Conservation (phyloP, 2,113 vertebrate genomes). For the Danionella cerebrum region DNA sequence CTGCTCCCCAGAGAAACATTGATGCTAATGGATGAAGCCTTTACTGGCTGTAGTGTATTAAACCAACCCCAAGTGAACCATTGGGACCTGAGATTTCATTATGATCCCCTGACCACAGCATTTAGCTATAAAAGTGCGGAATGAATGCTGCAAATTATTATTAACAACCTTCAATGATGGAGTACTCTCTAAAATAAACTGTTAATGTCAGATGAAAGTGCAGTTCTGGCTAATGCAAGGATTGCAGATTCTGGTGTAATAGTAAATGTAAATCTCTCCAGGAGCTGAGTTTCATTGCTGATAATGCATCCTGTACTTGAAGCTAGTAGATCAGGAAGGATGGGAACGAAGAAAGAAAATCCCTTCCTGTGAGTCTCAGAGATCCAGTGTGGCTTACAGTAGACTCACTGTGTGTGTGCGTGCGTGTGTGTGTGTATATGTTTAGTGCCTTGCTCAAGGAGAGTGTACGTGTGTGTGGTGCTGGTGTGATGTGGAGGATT, state of each 20-base stretch:
- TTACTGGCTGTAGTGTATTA: constrained; percentile 28
- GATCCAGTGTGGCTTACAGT: background rate
- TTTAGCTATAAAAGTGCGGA: background rate
- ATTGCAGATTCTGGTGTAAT: background rate
- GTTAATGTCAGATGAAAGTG: background rate
- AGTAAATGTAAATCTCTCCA: constrained; percentile 2
- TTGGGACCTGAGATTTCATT: background rate
- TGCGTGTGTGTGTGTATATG: constrained; percentile 19
- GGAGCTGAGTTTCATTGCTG: background rate
- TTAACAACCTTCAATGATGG: background rate
- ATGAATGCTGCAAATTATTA: background rate
- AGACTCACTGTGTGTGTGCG: constrained; percentile 12
- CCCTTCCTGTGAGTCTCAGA: background rate
- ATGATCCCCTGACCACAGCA: background rate
- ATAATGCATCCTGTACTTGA: background rate
- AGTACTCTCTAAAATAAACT: background rate
- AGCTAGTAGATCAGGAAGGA: background rate
- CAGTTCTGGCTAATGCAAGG: background rate
- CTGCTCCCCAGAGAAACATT: constrained; percentile 9
- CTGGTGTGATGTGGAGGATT: constrained; percentile 34
- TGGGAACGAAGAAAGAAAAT: constrained; percentile 17
- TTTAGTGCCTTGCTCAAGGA: too few species aligned
- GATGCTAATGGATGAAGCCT: constrained; percentile 16
- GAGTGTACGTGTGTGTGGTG: too few species aligned
- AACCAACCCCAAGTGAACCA: constrained; percentile 5